Evolutionary conservation across 1,140 invertebrate genomes (phyloP).

Genomic region (Eueides isabella): DNA sequence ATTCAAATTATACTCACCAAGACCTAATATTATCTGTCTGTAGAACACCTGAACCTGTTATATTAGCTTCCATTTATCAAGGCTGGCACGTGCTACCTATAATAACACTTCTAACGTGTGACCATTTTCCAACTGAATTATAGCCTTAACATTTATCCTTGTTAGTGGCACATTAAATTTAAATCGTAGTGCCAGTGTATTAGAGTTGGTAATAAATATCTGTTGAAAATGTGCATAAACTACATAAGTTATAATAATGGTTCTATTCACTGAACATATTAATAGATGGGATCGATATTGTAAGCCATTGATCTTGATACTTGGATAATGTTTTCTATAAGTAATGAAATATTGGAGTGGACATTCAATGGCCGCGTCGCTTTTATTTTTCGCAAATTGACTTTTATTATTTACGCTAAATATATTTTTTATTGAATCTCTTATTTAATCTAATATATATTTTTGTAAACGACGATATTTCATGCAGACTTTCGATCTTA

Average conservation of each 20-base stretch:
- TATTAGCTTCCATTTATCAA: constrained; percentile 31
- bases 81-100: constrained; percentile 28
- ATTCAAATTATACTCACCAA: not conserved
- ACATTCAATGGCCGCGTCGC: too few relatives aligned
- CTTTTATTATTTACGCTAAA: too few relatives aligned
- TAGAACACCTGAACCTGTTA: too few relatives aligned
- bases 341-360: not conserved
- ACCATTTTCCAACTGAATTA: constrained; percentile 23
- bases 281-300: not conserved
- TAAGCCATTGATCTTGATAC: not conserved
- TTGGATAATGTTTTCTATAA: not conserved
- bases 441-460: too few relatives aligned
- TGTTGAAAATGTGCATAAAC: not conserved
- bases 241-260: not conserved
- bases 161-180: not conserved
- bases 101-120: constrained; percentile 32
- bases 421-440: too few relatives aligned
- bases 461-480: too few relatives aligned
- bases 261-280: not conserved
- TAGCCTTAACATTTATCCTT: constrained; percentile 19
- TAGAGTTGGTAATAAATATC: not conserved
- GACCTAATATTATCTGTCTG: constrained; percentile 13
- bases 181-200: not conserved
- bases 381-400: not conserved
- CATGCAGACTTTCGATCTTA: too few relatives aligned